Percentiles rank a stretch among this genome's conserved stretches.
These are phyloP conservation scores for Dasypus novemcinctus DNA, from an alignment of 2,113 vertebrate genomes.

Conservation along the genomic window DNA sequence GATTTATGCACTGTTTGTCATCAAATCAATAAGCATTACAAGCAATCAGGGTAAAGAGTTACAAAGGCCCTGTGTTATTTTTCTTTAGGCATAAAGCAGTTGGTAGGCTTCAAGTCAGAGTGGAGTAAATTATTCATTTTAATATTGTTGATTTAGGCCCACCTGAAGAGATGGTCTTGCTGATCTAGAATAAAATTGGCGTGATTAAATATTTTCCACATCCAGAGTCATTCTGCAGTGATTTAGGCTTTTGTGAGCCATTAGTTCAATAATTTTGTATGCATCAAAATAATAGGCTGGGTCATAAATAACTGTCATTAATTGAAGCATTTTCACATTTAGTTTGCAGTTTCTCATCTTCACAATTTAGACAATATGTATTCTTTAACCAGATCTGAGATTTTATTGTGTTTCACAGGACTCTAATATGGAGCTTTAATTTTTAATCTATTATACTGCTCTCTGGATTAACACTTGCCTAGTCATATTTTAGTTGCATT, in stretches of 20 bases:
- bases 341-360: slow-evolving; percentile 37
- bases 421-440: slow-evolving; percentile 39
- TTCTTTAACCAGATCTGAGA: not conserved
- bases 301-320: slow-evolving; percentile 28
- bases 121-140: slow-evolving; percentile 74
- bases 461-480: slow-evolving; percentile 4
- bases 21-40: slow-evolving; percentile 77
- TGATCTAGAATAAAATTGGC: not conserved
- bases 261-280: slow-evolving; percentile 21
- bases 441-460: not conserved
- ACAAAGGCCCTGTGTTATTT: slow-evolving; percentile 54
- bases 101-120: slow-evolving; percentile 56
- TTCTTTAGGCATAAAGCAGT: slow-evolving; percentile 64
- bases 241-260: slow-evolving; percentile 36
- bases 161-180: slow-evolving; percentile 63
- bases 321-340: slow-evolving; percentile 46
- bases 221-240: slow-evolving; percentile 23
- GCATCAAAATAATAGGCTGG: not conserved
- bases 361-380: slow-evolving; percentile 34
- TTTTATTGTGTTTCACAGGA: slow-evolving; percentile 24
- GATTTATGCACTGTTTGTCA: slow-evolving; percentile 71
- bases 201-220: slow-evolving; percentile 62
- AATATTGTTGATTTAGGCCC: slow-evolving; percentile 71
- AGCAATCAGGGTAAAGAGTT: slow-evolving; percentile 57
- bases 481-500: not conserved